These are phyloP conservation scores for Ischnus inquisitorius DNA, from an alignment of 2,888 invertebrate genomes.

Conservation along the genomic window DNA sequence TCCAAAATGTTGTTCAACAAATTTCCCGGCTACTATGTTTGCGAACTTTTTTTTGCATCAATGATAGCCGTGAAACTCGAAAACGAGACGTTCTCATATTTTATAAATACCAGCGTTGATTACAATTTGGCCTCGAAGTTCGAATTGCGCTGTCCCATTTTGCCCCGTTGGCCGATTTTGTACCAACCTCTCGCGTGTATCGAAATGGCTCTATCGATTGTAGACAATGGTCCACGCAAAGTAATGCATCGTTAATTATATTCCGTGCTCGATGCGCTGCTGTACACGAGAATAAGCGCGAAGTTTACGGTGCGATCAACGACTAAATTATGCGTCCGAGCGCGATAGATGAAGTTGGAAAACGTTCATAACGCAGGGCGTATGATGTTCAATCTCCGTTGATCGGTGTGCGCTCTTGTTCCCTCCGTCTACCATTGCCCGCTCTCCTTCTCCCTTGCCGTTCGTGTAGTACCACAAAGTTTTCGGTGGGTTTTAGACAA, in stretches of 20 bases:
- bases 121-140: no score
- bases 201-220: neutral
- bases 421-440: no score
- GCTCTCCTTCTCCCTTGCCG: no score
- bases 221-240: neutral
- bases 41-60: no score
- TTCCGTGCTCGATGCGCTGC: neutral
- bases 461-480: neutral
- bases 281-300: neutral
- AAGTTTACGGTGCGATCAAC: neutral
- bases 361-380: neutral
- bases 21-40: no score
- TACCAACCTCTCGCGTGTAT: no score
- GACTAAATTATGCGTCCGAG: neutral
- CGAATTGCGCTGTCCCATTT: no score
- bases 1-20: no score
- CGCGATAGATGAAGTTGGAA: neutral
- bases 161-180: no score
- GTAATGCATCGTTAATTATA: neutral
- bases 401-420: neutral
- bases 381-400: neutral
- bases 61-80: no score
- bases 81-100: no score
- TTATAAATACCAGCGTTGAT: no score
- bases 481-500: conserved; percentile 12